phyloP scores from a whole-genome alignment of 2,113 vertebrate genomes.

The Ciconia boyciana region DNA sequence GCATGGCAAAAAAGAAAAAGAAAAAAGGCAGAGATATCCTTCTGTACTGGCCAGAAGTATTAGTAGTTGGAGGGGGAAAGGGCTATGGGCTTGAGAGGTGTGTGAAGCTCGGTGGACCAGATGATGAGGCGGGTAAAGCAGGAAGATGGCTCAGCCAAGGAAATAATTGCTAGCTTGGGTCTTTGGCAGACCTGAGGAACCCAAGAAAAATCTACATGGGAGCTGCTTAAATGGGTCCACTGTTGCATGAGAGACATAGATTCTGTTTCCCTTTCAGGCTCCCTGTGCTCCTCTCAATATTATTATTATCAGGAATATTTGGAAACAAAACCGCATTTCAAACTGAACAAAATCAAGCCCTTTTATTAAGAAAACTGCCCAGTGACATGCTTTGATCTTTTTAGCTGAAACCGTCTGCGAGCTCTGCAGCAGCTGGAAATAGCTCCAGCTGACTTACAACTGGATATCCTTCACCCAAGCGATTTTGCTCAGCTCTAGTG shows the following conservation, averaged over 20 bases:
- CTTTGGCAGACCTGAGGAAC: neutral
- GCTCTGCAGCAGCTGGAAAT: neutral
- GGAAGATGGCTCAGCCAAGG: neutral
- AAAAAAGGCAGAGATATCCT: neutral
- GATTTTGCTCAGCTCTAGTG: neutral
- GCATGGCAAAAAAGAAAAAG: neutral
- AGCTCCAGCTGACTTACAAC: neutral
- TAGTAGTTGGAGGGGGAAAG: neutral
- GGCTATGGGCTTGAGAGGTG: neutral
- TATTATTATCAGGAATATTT: neutral
- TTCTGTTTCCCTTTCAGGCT: neutral
- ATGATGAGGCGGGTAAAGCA: neutral
- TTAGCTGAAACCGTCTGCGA: neutral
- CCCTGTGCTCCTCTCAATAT: neutral
- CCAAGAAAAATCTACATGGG: neutral
- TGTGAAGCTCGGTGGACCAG: neutral
- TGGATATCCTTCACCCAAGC: neutral
- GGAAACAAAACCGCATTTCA: neutral
- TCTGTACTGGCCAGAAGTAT: neutral
- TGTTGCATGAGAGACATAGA: neutral
- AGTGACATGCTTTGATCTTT: neutral
- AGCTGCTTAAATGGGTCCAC: neutral
- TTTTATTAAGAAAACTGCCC: neutral
- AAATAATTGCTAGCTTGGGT: neutral
- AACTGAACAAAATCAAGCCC: neutral